Evolutionary conservation across 2,113 vertebrate species (phyloP), one percentile per base, ranked within the genome.

Genomic region (Fukomys damarensis): DNA sequence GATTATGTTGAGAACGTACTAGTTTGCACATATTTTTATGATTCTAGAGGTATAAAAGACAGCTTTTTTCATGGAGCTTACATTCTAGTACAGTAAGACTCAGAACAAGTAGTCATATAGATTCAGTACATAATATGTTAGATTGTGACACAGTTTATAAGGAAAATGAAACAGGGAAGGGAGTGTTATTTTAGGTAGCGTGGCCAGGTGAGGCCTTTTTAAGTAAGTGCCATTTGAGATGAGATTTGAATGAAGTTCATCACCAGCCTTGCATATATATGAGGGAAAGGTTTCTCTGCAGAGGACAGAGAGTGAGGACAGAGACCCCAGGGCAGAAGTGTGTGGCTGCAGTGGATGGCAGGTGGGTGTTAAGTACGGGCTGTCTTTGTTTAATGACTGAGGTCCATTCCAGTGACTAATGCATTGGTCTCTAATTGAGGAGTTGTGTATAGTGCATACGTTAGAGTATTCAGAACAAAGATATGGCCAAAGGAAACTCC

Each of bases 191-290:
- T 83, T 92, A 94, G 89, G 10, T 38, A 61, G 79, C 5, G 20
- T 58, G 43, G 43, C 22, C 52, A 65, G n/a, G 41, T 72, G 63
- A 65, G 70, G 65, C 30, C 38, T 89, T 91, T 85, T 79, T n/a
- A 66, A 92, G 84, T 38, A 88, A 82, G n/a, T 49, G 46, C 82
- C 35, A 8, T 84, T 66, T 84, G 30, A 92, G n/a, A 54, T 79
- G 72, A 66, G 43, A 80, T 95, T 91, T 91, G 56, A 96, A 86
- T 49, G 63, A 61, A 86, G n/a, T 28, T 13, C 14, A n/a, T n/a
- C 68, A 32, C 28, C 22, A 41, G 83, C 5, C 49, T 82, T 93
- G 22, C 61, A 81, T 77, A 5, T 22, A 28, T 74, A 14, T 68
- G 30, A 63, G 54, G 61, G 32, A 68, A 81, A 79, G 63, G 5